A percentile compares a stretch with the other conserved stretches of the same genome.
phyloP scores from a whole-genome alignment of 2,888 invertebrate genomes.

The Agrilus mali region DNA sequence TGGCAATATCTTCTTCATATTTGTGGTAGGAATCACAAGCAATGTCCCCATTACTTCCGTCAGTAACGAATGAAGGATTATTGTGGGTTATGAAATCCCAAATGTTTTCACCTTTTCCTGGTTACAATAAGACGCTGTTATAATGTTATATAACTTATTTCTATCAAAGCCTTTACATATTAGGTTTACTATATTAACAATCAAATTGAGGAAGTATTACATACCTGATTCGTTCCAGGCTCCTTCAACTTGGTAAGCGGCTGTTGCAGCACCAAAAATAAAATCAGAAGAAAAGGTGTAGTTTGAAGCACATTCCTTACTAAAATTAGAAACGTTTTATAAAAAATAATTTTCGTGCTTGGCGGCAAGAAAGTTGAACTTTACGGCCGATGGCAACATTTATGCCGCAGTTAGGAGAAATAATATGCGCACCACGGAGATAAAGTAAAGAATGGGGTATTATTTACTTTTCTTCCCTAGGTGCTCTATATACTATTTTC shows the following conservation, averaged over 20 bases:
- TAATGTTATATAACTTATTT: not conserved
- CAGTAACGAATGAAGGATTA: constrained; percentile 37
- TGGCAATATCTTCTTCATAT: constrained; percentile 43
- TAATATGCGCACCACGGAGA: too few species aligned
- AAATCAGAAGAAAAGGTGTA: constrained; percentile 21
- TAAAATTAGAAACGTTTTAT: too few species aligned
- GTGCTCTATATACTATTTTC: too few species aligned
- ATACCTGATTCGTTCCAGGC: constrained; percentile 27
- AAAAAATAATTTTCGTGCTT: too few species aligned
- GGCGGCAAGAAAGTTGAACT: too few species aligned
- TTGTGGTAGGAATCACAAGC: constrained; percentile 55
- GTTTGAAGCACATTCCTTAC: too few species aligned
- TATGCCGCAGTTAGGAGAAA: too few species aligned
- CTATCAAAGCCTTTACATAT: not conserved
- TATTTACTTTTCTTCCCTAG: too few species aligned
- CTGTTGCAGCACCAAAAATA: constrained; percentile 25
- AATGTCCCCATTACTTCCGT: constrained; percentile 44
- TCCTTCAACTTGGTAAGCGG: constrained; percentile 31
- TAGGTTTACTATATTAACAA: too few species aligned
- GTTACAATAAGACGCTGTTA: not conserved
- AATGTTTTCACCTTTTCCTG: constrained; percentile 50
- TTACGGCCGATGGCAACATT: too few species aligned
- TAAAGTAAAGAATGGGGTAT: too few species aligned
- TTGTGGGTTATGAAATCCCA: constrained; percentile 53
- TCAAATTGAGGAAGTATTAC: too few species aligned